phyloP scores from a whole-genome alignment of 2,797 vertebrate genomes.

The Notoglanidium macrostoma region DNA sequence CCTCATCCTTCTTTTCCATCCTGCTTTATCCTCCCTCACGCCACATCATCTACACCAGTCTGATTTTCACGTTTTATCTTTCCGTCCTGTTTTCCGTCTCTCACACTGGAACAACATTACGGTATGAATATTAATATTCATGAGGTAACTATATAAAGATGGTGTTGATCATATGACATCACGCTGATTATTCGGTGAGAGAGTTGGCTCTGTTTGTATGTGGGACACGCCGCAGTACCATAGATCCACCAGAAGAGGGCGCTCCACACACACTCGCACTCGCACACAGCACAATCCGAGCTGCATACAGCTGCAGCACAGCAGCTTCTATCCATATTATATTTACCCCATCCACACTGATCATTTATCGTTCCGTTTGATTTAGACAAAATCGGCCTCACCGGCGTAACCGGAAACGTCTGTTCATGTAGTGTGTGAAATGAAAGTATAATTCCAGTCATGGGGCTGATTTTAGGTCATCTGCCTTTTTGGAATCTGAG shows the following conservation, averaged over 20 bases:
- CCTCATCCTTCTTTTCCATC: no score
- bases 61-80: background rate
- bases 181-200: constrained; percentile 9
- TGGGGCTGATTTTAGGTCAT: no score
- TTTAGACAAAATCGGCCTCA: background rate
- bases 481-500: no score
- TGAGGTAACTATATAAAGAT: background rate
- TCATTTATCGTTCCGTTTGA: background rate
- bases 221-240: background rate
- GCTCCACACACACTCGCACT: background rate
- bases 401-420: no score
- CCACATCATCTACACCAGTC: background rate
- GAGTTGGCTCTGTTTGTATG: background rate
- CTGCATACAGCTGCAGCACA: no score
- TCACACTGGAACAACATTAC: background rate
- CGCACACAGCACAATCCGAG: background rate
- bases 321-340: background rate
- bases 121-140: constrained; percentile 8
- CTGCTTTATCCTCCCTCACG: no score
- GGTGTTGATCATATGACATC: constrained; percentile 9
- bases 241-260: background rate
- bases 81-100: background rate
- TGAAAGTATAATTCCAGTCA: no score
- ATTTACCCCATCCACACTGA: no score
- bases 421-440: background rate